Evolutionary conservation across 2,888 invertebrate species (phyloP), one percentile per base, ranked within the genome.

Genomic region (Meghimatium bilineatum): DNA sequence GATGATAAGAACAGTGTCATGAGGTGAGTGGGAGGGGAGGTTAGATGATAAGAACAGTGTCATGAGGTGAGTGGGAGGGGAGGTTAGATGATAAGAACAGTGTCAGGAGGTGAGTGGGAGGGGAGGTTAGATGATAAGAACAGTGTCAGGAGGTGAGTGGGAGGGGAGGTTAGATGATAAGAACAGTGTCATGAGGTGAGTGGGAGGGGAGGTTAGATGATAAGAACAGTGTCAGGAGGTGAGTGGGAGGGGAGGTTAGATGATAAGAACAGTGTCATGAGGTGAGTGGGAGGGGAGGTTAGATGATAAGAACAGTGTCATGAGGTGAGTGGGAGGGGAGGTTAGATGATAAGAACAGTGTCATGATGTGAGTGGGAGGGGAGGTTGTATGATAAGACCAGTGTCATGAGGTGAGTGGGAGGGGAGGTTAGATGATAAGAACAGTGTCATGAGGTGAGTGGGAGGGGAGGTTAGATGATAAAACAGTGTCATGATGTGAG

Each of bases 1-100:
- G 91, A 92, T 63, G 91, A 92, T 66, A 92, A 92, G 86, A 92
- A 92, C 85, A 88, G 88, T 80, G 91, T 93, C 66, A 80, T 91
- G 80, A 85, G 85, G 71, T 77, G 20, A 89, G 92, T 66, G 56
- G 8, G 17, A 56, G 83, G 91, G 91, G 72, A 87, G 89, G 77
- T 80, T 90, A 49, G 91, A 92, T 63, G 91, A 92, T 66, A 92
- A 92, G 86, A 92, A 92, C 85, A 88, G 88, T 80, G 91, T 93
- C 66, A 80, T 91, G 80, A 85, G 85, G 71, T 77, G 20, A 89
- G 92, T 66, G 56, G 8, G 17, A 56, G 83, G 91, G 91, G 72
- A 87, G 89, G 77, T 80, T 90, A 49, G 91, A 92, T 63, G 91
- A 92, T 66, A 92, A 92, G 86, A 92, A 92, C 85, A 88, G 88